Base-by-base conservation (phyloP, 2,888 invertebrate species). In the Apodemia duryi region DNA sequence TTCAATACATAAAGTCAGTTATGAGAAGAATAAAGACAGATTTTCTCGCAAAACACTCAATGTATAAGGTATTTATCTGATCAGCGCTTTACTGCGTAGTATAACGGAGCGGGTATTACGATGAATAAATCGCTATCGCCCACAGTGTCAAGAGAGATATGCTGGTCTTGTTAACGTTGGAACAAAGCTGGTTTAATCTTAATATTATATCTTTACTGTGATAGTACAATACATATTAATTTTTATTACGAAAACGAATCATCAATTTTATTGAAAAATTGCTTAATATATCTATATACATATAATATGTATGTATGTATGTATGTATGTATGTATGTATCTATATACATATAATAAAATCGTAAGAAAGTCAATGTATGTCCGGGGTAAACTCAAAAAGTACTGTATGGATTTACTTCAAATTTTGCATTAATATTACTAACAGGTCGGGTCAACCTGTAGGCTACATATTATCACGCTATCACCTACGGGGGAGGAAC, bases 61-160 rank as follows among this genome's bases (percentile, higher is more conserved):
- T 64, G 66, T 61, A 68, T 66, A 43, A 10, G 51, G 46, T 43
- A 68, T 32, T 62, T 63, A 61, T 29, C 61, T 11, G 28, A 61
- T 60, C 57, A 41, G 21, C 9, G 60, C 7, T 60, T 60, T 60
- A 60, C 57, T 60, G 57, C 57, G 57, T 60, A 7, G 57, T 46
- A 63, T 64, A 65, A 67, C 69, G 62, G 66, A 67, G 64, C 63
- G 28, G 51, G 60, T 61, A 66, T 64, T 66, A 51, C 41, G 63
- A 65, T 67, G 62, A 63, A 64, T 65, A 65, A 65, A 65, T 65
- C 65, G 54, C 62, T 62, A 62, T 54, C 61, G 52, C 52, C 54
- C 46, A 65, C 54, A 63, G 51, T 64, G 65, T 67, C 63, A 66
- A 67, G 65, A 62, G 61, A 63, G 62, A 63, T 68, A 63, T 43